Base-by-base conservation (phyloP, 2,797 vertebrate genomes). In the Notoglanidium macrostoma region DNA sequence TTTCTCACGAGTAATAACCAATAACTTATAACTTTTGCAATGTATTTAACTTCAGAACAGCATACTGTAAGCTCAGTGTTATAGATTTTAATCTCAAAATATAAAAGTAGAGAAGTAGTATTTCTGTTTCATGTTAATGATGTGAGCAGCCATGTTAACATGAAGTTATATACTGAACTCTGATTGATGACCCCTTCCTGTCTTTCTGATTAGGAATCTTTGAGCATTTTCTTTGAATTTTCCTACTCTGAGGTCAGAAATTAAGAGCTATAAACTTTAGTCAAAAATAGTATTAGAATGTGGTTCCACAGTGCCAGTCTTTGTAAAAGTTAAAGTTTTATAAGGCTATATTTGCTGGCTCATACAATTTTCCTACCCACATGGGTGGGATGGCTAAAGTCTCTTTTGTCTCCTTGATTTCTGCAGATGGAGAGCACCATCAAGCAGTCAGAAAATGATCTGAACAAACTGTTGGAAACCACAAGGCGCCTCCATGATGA, bases 401-500 rank as follows among this genome's bases (percentile, higher is more conserved):
- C 26, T 67, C 26, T 65, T 82, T 29, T 49, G 61, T 54, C 5
- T 83, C n/a, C 21, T 57, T 88, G 23, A 57, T 12, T 77, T 76
- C 86, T 78, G 29, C 91, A 99, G 98, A 99, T 99, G 98, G 98
- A 99, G 92, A 99, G 98, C 94, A 99, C 98, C 21, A 99, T 99
- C 93, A 99, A 99, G 92, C 98, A 99, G 94, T 99, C 98, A 0
- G 98, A 99, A 93, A 99, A 98, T 0, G 98, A 99, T 91, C 94
- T 99, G 90, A 99, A 99, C 92, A 99, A 99, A 91, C 96, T 99
- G 82, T 92, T 99, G 87, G 98, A 99, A 92, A 98, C 98, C 2
- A 99, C 98, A 54, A 96, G 98, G 0, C 96, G 98, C 68, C 95
- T 99, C 55, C 98, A 99, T 5, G 98, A 99, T 84, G 98, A 99